Percentiles rank a stretch among this genome's conserved stretches.
These are phyloP conservation scores for Beroe ovata DNA, from an alignment of 37 sponge, comb jelly and placozoan genomes.

Conservation along the genomic window DNA sequence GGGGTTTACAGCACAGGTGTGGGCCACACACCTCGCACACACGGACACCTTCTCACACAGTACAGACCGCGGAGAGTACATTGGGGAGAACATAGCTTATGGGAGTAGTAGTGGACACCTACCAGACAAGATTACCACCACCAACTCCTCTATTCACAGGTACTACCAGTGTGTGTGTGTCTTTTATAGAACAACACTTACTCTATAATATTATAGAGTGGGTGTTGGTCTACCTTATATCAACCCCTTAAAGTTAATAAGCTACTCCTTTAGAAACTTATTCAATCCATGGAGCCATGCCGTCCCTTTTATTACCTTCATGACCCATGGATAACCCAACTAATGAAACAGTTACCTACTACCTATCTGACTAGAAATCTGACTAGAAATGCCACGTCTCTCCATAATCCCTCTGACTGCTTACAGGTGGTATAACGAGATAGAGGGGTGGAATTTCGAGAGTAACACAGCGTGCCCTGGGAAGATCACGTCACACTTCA, in stretches of 20 bases:
- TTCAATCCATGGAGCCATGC: too few species aligned
- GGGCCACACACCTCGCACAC: not conserved
- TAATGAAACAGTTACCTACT: too few species aligned
- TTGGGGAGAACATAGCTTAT: constrained; percentile 44
- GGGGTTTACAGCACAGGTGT: constrained; percentile 40
- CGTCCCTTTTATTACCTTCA: too few species aligned
- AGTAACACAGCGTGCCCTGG: not conserved
- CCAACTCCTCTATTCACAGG: not conserved
- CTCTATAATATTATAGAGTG: too few species aligned
- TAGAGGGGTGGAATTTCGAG: not conserved
- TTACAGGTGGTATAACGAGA: constrained; percentile 29
- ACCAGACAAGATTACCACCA: not conserved
- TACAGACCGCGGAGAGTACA: not conserved
- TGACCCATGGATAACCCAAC: too few species aligned
- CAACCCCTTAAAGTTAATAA: too few species aligned
- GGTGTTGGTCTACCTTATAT: not conserved
- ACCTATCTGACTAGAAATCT: too few species aligned
- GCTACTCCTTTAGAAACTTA: too few species aligned
- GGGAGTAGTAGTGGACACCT: not conserved
- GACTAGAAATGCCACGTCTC: not conserved
- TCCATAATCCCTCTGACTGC: not conserved
- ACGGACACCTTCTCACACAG: constrained; percentile 3
- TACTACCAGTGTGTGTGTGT: too few species aligned
- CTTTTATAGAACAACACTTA: too few species aligned
- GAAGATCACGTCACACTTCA: not conserved